Conservation (phyloP, 2,797 vertebrate species). For the Alauda arvensis region DNA sequence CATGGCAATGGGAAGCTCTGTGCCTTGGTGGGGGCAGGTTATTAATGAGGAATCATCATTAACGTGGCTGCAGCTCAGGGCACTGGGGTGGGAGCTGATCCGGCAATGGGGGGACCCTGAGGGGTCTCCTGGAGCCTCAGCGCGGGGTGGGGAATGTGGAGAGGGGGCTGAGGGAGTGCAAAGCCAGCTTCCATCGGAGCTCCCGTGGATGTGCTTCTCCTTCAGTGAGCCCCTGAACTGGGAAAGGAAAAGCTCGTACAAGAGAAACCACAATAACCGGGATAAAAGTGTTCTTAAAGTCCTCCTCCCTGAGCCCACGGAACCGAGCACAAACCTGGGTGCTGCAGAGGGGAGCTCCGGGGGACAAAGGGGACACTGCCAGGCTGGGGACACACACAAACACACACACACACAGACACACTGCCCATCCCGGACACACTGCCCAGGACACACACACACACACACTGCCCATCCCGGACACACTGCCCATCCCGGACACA, state of each 20-base stretch:
- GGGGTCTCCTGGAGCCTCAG: background rate
- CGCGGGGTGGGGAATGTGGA: background rate
- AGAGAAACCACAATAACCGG: background rate
- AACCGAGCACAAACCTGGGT: background rate
- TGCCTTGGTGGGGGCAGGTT: background rate
- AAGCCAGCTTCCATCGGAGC: background rate
- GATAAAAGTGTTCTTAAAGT: background rate
- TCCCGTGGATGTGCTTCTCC: rapidly evolving
- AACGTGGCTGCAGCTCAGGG: rapidly evolving
- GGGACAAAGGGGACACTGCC: background rate
- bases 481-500: background rate
- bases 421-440: too few species aligned
- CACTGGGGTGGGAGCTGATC: background rate
- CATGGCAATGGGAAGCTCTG: background rate
- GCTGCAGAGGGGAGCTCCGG: background rate
- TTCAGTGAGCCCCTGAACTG: background rate
- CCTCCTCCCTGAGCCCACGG: background rate
- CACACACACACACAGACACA: too few species aligned
- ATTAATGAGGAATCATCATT: background rate
- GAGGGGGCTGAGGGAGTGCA: rapidly evolving
- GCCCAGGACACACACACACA: too few species aligned
- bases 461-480: background rate
- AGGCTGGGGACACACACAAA: too few species aligned
- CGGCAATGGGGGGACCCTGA: rapidly evolving
- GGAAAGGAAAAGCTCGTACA: background rate